These are phyloP conservation scores for Hirundo rustica DNA, from an alignment of 2,797 vertebrate genomes.

Conservation along the genomic window DNA sequence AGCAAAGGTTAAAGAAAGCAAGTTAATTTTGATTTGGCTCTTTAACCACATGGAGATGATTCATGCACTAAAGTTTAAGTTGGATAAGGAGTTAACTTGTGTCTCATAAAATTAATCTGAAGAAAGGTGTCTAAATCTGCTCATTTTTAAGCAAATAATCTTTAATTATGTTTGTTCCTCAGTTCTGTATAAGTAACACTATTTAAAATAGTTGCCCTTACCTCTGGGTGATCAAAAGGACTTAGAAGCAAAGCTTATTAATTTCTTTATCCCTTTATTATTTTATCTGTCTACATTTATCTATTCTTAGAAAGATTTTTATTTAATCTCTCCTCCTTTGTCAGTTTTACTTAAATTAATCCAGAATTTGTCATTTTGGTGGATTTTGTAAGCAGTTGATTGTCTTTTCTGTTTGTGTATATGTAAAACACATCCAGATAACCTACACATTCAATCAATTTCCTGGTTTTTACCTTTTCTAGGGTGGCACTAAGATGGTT, in stretches of 20 bases:
- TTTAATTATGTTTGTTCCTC: background rate
- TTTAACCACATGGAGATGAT: background rate
- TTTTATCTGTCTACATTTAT: background rate
- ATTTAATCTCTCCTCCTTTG: background rate
- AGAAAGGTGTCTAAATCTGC: background rate
- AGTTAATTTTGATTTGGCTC: constrained; percentile 26
- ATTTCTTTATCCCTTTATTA: background rate
- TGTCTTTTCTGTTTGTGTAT: background rate
- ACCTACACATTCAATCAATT: background rate
- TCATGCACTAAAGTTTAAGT: background rate
- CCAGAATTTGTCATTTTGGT: background rate
- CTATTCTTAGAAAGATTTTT: background rate
- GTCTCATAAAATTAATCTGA: background rate
- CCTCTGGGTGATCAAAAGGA: background rate
- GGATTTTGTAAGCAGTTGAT: background rate
- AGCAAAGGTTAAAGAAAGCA: constrained; percentile 48
- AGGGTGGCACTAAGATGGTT: background rate
- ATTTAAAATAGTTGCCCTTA: background rate
- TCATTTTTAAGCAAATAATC: background rate
- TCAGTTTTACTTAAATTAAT: background rate
- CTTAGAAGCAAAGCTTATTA: background rate
- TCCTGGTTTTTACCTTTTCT: background rate
- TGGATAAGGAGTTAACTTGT: background rate
- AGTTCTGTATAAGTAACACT: background rate
- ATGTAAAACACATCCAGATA: background rate